Base-by-base conservation (phyloP, 2,888 invertebrate species). In the Leptura quadrifasciata region DNA sequence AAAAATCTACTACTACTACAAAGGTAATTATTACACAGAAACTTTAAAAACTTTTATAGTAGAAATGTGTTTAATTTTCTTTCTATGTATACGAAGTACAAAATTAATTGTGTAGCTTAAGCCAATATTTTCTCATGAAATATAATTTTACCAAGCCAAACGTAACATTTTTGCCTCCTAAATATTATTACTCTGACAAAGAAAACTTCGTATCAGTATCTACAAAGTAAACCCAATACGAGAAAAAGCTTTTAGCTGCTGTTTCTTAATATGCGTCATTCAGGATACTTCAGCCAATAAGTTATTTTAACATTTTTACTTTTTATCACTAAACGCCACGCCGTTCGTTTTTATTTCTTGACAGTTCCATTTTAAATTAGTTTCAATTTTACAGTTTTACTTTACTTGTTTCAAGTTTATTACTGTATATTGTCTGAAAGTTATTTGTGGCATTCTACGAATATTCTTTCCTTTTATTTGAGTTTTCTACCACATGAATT, bases 151-250 rank as follows among this genome's bases (percentile, higher is more conserved):
- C 3, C n/a, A n/a, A 47, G 47, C 5, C 1, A 47, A 47, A n/a
- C n/a, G 17, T 47, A 47, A 47, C n/a, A 47, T 47, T 47, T 47
- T 47, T 47, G 47, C 47, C 6, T 47, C n/a, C 47, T n/a, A 47
- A 47, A 47, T 47, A n/a, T 47, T 47, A 47, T 47, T 47, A n/a
- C 47, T n/a, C 47, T n/a, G n/a, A 47, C n/a, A 47, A 47, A 47
- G 47, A 47, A 39, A 15, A 47, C 47, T 5, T 3, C 15, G 47
- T 47, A 47, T 47, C 47, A 1, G 47, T 47, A 47, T n/a, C 47
- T 47, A 6, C 47, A 47, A 47, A 47, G 47, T 47, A 47, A 47
- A 47, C 47, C 6, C n/a, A 47, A 47, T 47, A 47, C 47, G 47
- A 47, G 47, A 47, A 47, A 47, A 47, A 47, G 47, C 47, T 47